Evolutionary conservation across 2,888 invertebrate species (phyloP), one percentile per base, ranked within the genome.

Genomic region (Furcula furcula): DNA sequence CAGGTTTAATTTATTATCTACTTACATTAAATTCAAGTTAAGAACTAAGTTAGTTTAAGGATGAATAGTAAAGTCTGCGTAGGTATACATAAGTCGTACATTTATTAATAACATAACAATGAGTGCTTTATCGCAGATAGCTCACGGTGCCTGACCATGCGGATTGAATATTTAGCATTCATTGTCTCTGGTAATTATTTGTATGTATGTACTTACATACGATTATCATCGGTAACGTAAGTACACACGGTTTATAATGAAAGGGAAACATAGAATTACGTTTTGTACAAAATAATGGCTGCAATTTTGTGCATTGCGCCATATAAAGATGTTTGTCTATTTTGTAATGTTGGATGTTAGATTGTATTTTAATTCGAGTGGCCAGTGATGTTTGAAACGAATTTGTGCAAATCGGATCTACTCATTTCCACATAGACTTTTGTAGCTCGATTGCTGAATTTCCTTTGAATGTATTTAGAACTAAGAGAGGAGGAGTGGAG

Each of bases 131-230:
- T n/a, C n/a, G n/a, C n/a, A n/a, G n/a, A n/a, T n/a, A n/a, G 43
- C 52, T 60, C 61, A 70, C 70, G 70, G 55, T 70, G 46, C 21
- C 40, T 72, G 69, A 48, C 62, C 68, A 74, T 65, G 54, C 75
- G 66, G 76, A 66, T 49, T 55, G 65, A 61, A 55, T 61, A 56
- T 60, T 58, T 57, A 50, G 42, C 40, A 44, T 56, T 57, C 68
- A 76, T 76, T 76, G 76, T 76, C 71, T 60, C 46, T 54, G 45
- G 38, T 48, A 63, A 58, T 64, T 58, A n/a, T n/a, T n/a, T n/a
- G n/a, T n/a, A n/a, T n/a, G n/a, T n/a, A n/a, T n/a, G n/a, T n/a
- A n/a, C n/a, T n/a, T n/a, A n/a, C n/a, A n/a, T n/a, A n/a, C n/a
- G n/a, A n/a, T n/a, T n/a, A n/a, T n/a, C n/a, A n/a, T 60, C 38